Evolutionary conservation across 2,888 invertebrate species (phyloP).

Genomic region (Amiota communis): DNA sequence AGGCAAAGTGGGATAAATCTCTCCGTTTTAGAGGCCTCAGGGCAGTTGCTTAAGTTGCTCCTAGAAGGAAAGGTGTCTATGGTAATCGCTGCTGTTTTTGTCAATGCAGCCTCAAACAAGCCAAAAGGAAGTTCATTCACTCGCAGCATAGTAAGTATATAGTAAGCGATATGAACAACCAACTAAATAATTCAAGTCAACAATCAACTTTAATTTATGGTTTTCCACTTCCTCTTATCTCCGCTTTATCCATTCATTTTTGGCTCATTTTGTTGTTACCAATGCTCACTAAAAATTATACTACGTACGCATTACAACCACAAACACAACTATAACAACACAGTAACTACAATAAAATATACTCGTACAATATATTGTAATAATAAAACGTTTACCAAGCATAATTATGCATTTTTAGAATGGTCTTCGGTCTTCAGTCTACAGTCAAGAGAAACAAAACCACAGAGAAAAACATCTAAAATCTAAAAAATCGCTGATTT

Average conservation of each 20-base stretch:
- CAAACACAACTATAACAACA: no score
- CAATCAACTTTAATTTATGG: slow-evolving; percentile 29
- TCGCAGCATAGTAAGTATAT: no score
- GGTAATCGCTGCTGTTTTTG: slow-evolving; percentile 32
- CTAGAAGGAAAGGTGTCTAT: neutral
- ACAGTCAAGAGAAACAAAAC: neutral
- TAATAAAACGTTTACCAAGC: no score
- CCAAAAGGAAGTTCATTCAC: neutral
- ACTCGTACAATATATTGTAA: no score
- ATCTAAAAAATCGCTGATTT: neutral
- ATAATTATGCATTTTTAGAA: no score
- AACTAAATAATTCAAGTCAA: no score
- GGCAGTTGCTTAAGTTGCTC: no score
- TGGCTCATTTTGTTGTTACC: slow-evolving; percentile 18
- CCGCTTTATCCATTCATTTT: neutral
- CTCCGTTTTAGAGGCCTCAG: neutral
- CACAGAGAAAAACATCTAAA: neutral
- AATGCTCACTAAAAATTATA: neutral
- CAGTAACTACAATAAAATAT: no score
- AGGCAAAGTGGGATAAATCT: no score
- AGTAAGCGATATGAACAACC: no score
- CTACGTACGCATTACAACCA: neutral
- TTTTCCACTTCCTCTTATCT: neutral
- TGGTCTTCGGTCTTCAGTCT: no score
- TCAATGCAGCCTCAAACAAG: slow-evolving; percentile 25